Evolutionary conservation across 2,888 invertebrate species (phyloP), one percentile per base, ranked within the genome.

Genomic region (Drosophila basisetae): DNA sequence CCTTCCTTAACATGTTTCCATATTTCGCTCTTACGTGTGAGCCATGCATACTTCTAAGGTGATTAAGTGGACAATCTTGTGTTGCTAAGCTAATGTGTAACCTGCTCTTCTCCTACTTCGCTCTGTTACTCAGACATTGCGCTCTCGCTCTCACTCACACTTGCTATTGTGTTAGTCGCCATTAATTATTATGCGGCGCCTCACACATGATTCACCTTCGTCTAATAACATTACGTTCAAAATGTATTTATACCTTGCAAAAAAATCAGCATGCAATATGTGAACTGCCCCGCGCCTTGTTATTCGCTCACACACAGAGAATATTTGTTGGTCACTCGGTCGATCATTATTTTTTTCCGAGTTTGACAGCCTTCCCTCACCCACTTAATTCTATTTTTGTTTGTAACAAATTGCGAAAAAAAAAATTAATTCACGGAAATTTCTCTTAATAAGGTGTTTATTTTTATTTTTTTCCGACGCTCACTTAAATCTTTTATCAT

Each of bases 161-260:
- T 55, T 49, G 47, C 22, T 28, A 35, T 59, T 53, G 2, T 25
- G 25, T 25, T 39, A 56, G 50, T 33, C n/a, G 39, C 31, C n/a
- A 33, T 61, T 67, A 28, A 74, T 65, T 80, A 68, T 58, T 74
- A 74, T 78, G 76, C 82, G 72, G 37, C 56, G 59, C 49, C 53
- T 43, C 54, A 68, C 68, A 49, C 74, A 74, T 83, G 84, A 84
- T 79, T 88, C 84, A 85, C 85, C 84, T 84, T 85, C 76, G 55
- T 25, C 64, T 53, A 68, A 73, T 63, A 76, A 68, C 56, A 43
- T 61, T 64, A 55, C 60, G 63, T 56, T 35, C 59, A 73, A 74
- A 53, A 31, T 74, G 25, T 73, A 60, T 65, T 71, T 55, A 37
- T 43, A 52, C 50, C 56, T 72, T 61, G 71, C 63, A 52, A 41